Conservation (phyloP, 92 coral and sea anemone species). For the Actinernus sp. region DNA sequence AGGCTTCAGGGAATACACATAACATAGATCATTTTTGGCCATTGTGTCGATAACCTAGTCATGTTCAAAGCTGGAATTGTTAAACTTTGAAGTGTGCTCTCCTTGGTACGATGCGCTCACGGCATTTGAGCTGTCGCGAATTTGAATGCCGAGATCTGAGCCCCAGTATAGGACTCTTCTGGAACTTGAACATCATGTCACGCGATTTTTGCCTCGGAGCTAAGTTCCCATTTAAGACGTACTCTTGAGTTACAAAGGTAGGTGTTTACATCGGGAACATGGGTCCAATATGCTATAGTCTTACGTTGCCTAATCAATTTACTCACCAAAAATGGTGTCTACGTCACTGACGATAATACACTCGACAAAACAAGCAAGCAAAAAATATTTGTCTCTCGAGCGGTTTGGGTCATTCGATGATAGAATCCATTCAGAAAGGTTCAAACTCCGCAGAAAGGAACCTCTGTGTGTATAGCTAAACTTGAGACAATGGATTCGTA, state of each 20-base stretch:
- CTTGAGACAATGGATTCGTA: neutral
- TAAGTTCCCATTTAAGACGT: neutral
- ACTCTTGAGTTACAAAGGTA: neutral
- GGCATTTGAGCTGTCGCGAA: neutral
- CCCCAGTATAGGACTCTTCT: neutral
- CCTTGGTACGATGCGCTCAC: neutral
- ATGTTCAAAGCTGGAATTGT: neutral
- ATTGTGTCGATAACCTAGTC: neutral
- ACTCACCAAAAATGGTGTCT: slow-evolving; percentile 13
- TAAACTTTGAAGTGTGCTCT: too few relatives aligned
- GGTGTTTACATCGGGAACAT: slow-evolving; percentile 1
- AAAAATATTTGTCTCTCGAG: neutral
- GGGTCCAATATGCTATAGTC: slow-evolving; percentile 7
- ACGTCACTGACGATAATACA: slow-evolving; percentile 12
- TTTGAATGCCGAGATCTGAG: neutral
- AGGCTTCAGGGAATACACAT: too few relatives aligned
- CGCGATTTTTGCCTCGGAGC: slow-evolving; percentile 17
- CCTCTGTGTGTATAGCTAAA: neutral
- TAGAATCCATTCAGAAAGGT: neutral
- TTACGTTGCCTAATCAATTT: slow-evolving; percentile 41
- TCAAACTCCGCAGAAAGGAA: neutral
- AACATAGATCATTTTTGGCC: too few relatives aligned
- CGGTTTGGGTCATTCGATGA: neutral
- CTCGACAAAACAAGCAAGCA: neutral
- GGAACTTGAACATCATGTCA: slow-evolving; percentile 3